Evolutionary conservation across 2,888 invertebrate genomes (phyloP).

Genomic region (Meloe dianella): DNA sequence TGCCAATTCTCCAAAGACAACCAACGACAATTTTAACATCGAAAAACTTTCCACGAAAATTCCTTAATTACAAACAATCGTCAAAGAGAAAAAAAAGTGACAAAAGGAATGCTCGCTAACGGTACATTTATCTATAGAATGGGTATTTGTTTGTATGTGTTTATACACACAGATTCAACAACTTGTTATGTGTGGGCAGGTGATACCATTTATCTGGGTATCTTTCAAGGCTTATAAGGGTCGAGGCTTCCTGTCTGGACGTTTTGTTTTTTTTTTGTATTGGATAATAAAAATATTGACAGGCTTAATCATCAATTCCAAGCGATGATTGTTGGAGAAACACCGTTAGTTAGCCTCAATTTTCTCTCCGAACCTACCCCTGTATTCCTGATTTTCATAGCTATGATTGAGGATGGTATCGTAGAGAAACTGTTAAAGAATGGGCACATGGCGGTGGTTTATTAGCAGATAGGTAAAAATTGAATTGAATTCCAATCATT

Average conservation of each 20-base stretch:
- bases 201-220: slow-evolving; percentile 39
- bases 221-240: slow-evolving; percentile 38
- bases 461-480: not conserved
- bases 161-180: slow-evolving; percentile 19
- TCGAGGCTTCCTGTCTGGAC: slow-evolving; percentile 20
- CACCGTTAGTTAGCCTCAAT: slow-evolving; percentile 46
- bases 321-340: slow-evolving; percentile 35
- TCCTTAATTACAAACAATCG: not conserved
- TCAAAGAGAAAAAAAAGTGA: not conserved
- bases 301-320: slow-evolving; percentile 30
- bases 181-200: slow-evolving; percentile 39
- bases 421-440: not conserved
- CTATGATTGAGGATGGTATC: too few relatives aligned
- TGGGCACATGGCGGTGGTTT: not conserved
- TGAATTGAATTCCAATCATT: not conserved
- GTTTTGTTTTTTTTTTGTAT: not conserved
- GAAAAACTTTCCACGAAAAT: not conserved
- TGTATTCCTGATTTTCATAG: not conserved
- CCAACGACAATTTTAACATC: not conserved
- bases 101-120: slow-evolving; percentile 21
- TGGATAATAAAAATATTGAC: not conserved
- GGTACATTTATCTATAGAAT: slow-evolving; percentile 28
- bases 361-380: slow-evolving; percentile 15
- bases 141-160: too few relatives aligned
- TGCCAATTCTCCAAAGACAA: not conserved